A percentile compares a stretch with the other conserved stretches of the same genome.
phyloP scores from a whole-genome alignment of 2,113 vertebrate species.

The Trochalopteron elliotii region DNA sequence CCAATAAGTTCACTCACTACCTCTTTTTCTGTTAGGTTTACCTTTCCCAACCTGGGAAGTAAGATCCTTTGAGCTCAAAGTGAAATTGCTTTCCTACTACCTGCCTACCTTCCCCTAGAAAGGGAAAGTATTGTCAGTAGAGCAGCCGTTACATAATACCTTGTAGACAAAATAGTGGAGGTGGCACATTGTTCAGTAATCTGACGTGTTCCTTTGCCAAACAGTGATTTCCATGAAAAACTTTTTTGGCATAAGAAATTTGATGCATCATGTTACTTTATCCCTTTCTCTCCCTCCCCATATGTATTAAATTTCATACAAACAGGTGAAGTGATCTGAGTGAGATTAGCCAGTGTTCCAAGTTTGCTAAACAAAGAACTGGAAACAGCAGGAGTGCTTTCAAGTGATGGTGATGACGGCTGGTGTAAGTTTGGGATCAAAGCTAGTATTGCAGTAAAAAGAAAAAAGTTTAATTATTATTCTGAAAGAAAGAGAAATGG shows the following conservation, averaged over 20 bases:
- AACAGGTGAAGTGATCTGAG: slow-evolving; percentile 37
- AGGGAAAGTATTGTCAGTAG: neutral
- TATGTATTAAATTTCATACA: slow-evolving; percentile 21
- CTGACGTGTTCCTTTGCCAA: slow-evolving; percentile 1
- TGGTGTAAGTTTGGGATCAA: slow-evolving; percentile 40
- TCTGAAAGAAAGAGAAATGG: slow-evolving; percentile 7
- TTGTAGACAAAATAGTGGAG: slow-evolving; percentile 16
- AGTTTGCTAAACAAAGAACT: slow-evolving; percentile 40
- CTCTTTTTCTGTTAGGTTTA: neutral
- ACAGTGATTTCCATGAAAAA: slow-evolving; percentile 7
- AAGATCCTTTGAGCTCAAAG: neutral
- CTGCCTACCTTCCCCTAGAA: neutral
- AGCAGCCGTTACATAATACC: neutral
- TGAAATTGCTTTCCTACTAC: neutral
- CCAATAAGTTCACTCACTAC: neutral
- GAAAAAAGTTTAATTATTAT: slow-evolving; percentile 33
- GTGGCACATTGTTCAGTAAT: neutral
- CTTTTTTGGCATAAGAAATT: neutral
- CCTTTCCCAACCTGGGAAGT: neutral
- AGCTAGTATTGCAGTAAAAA: neutral
- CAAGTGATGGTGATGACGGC: neutral
- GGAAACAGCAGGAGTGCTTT: slow-evolving; percentile 29
- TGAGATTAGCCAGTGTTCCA: slow-evolving; percentile 14
- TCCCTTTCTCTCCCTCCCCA: neutral
- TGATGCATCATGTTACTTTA: slow-evolving; percentile 11